Evolutionary conservation across 2,888 invertebrate genomes (phyloP), one percentile per base, ranked within the genome.

Genomic region (Bellardia pandia): DNA sequence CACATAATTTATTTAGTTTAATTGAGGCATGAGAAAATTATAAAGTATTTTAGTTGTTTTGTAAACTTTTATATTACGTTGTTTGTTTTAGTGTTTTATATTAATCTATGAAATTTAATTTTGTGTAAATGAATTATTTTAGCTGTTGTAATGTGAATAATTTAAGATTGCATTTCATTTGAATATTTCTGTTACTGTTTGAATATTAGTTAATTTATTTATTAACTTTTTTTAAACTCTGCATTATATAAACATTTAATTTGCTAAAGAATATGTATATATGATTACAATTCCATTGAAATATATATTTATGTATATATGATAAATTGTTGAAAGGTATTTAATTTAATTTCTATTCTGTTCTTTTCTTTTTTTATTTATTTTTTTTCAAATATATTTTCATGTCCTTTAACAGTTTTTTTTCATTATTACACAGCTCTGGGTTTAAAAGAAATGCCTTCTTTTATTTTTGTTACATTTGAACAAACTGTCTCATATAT

Each of bases 321-420:
- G 92, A 92, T 92, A 92, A 92, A 92, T 92, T 92, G 91, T 91
- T 92, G 91, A 92, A 92, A 92, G 92, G 92, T 92, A 92, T 92
- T 92, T 92, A 91, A 91, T 78, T 66, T 56, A 72, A 45, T 45
- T 11, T 45, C 45, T 37, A 1, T 37, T 37, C 5, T 0, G 1
- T 78, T 48, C 81, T 37, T 37, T 40, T 69, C 33, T 16, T 7
- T 58, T 68, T 69, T 23, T 42, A 8, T 23, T 58, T 8, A 1
- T 45, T 4, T 58, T 53, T 53, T 53, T 13, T 14, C 13, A 56
- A n/a, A 40, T 56, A 33, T 14, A 72, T 40, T 56, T 72, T 40
- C 53, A 72, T 72, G 53, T 72, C n/a, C 37, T 72, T 72, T 56
- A 23, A 3, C 56, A 16, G 5, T 64, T 40, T 72, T 9, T 7